Conservation (phyloP, 2,888 invertebrate genomes). For the Hydrotaea diabolus region DNA sequence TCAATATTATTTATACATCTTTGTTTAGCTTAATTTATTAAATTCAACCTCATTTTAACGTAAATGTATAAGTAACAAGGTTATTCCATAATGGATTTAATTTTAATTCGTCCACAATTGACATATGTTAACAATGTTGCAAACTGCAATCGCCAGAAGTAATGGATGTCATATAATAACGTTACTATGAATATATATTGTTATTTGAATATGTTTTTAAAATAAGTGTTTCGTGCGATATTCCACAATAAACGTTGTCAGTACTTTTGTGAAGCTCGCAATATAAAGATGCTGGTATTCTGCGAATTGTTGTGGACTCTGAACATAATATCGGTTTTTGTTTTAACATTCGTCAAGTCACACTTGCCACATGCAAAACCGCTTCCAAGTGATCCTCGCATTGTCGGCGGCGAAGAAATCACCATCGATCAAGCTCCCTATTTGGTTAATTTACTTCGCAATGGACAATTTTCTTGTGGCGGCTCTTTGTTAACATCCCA, state of each 20-base stretch:
- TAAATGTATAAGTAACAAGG: too few relatives aligned
- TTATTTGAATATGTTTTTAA: too few relatives aligned
- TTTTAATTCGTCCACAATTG: too few relatives aligned
- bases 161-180: too few relatives aligned
- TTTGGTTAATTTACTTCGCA: slow-evolving; percentile 73
- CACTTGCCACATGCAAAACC: not conserved
- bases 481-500: slow-evolving; percentile 74
- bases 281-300: not conserved
- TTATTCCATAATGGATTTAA: too few relatives aligned
- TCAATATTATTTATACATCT: too few relatives aligned
- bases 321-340: not conserved
- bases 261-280: not conserved
- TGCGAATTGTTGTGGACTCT: not conserved
- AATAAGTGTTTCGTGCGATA: too few relatives aligned
- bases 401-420: slow-evolving; percentile 71
- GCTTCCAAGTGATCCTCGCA: slow-evolving; percentile 42
- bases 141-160: too few relatives aligned
- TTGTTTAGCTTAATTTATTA: too few relatives aligned
- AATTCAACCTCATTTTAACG: too few relatives aligned
- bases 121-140: too few relatives aligned
- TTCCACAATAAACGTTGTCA: not conserved
- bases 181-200: too few relatives aligned
- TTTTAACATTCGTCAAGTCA: not conserved
- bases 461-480: slow-evolving; percentile 75
- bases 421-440: slow-evolving; percentile 74